These are phyloP conservation scores for Panagrolaimus sp. DNA, from an alignment of 1,140 invertebrate genomes.

Conservation along the genomic window DNA sequence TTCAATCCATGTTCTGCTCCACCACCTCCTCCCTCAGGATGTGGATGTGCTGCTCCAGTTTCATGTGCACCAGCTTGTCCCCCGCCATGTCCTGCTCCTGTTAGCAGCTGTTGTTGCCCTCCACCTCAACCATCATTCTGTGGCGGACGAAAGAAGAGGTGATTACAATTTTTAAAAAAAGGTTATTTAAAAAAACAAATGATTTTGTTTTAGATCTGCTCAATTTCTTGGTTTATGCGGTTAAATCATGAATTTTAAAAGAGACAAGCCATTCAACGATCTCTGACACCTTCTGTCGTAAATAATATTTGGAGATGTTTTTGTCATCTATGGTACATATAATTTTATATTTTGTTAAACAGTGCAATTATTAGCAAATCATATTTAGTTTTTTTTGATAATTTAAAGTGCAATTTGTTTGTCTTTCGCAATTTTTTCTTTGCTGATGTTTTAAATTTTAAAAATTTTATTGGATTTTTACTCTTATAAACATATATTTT, in stretches of 20 bases:
- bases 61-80: background rate
- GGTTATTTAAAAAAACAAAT: background rate
- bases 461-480: too few species aligned
- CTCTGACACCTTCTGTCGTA: too few species aligned
- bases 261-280: too few species aligned
- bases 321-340: too few species aligned
- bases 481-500: too few species aligned
- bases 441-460: too few species aligned
- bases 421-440: too few species aligned
- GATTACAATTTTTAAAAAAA: background rate
- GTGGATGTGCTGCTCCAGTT: background rate
- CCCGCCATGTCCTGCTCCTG: background rate
- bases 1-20: slow-evolving; percentile 20
- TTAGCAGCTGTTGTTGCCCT: background rate
- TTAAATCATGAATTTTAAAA: background rate
- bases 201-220: background rate
- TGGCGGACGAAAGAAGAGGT: slow-evolving; percentile 10
- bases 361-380: too few species aligned
- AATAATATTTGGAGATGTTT: too few species aligned
- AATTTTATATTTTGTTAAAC: too few species aligned
- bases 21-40: slow-evolving; percentile 9
- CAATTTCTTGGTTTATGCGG: slow-evolving; percentile 6
- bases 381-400: too few species aligned
- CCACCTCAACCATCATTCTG: slow-evolving; percentile 7
- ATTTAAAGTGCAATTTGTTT: too few species aligned